Percentiles rank a stretch among this genome's conserved stretches.
phyloP scores from a whole-genome alignment of 2,113 vertebrate species.

The Xenopus laevis region DNA sequence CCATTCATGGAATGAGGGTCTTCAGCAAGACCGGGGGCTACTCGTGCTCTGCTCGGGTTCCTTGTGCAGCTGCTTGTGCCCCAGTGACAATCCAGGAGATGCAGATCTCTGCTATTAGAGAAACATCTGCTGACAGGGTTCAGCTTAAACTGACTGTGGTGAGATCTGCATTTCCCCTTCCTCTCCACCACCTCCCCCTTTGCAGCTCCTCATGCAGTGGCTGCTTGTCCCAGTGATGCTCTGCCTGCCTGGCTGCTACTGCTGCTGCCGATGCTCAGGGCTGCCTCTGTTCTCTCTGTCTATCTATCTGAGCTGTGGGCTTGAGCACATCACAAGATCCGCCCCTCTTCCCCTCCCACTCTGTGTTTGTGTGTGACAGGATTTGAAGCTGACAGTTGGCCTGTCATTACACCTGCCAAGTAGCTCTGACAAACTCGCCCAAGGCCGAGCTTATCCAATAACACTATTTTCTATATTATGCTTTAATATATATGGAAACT shows the following conservation, averaged over 20 bases:
- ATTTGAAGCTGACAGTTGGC: too few species aligned
- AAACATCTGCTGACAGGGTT: too few species aligned
- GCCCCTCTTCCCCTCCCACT: not conserved
- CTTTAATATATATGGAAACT: too few species aligned
- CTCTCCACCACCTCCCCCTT: conserved; percentile 24
- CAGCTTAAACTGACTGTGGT: too few species aligned
- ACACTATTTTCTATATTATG: too few species aligned
- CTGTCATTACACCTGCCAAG: too few species aligned
- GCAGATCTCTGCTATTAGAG: not conserved
- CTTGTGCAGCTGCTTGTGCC: not conserved
- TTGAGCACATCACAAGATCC: conserved; percentile 21
- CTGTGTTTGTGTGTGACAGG: too few species aligned
- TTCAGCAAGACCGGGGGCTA: not conserved
- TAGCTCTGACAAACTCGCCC: too few species aligned
- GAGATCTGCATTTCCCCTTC: conserved; percentile 35
- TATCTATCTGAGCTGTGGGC: not conserved
- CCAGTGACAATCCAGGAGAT: not conserved
- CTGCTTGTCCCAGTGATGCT: conserved; percentile 13
- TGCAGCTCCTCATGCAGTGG: conserved; percentile 27
- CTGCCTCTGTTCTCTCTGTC: not conserved
- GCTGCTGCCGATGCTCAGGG: too few species aligned
- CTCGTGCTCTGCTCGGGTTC: not conserved
- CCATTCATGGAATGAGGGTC: conserved; percentile 3
- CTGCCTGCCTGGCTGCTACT: not conserved
- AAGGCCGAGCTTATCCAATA: too few species aligned